phyloP scores from a whole-genome alignment of 2,888 invertebrate species.

The Hirtodrosophila alboralis region DNA sequence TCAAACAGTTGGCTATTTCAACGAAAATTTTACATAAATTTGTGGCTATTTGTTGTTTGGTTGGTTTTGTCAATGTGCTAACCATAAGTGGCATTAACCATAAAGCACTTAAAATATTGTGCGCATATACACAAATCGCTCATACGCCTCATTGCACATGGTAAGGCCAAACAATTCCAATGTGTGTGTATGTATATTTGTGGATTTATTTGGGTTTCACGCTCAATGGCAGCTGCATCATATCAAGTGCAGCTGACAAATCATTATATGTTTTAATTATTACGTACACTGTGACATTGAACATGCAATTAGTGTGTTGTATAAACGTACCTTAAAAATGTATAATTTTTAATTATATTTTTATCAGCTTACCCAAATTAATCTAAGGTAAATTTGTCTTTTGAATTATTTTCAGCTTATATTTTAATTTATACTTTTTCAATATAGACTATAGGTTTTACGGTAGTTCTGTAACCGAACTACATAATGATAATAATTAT shows the following conservation, averaged over 20 bases:
- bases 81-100: constrained; percentile 64
- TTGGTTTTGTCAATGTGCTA: constrained; percentile 46
- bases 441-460: too few species aligned
- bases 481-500: too few species aligned
- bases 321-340: too few species aligned
- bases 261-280: constrained; percentile 54
- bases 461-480: too few species aligned
- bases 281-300: constrained; percentile 29
- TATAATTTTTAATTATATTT: too few species aligned
- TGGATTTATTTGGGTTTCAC: not conserved
- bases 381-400: too few species aligned
- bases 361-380: too few species aligned
- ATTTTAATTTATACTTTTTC: too few species aligned
- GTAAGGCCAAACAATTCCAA: too few species aligned
- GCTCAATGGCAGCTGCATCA: constrained; percentile 20
- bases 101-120: constrained; percentile 62
- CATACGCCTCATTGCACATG: constrained; percentile 53
- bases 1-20: constrained; percentile 7
- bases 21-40: constrained; percentile 50
- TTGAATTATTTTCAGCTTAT: too few species aligned
- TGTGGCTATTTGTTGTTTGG: constrained; percentile 40
- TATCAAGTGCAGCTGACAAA: constrained; percentile 47
- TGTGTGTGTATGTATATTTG: constrained; percentile 1
- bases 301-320: not conserved
- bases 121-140: constrained; percentile 48